Conservation (phyloP, 2,888 invertebrate species). For the Stenolophus ochropezus region DNA sequence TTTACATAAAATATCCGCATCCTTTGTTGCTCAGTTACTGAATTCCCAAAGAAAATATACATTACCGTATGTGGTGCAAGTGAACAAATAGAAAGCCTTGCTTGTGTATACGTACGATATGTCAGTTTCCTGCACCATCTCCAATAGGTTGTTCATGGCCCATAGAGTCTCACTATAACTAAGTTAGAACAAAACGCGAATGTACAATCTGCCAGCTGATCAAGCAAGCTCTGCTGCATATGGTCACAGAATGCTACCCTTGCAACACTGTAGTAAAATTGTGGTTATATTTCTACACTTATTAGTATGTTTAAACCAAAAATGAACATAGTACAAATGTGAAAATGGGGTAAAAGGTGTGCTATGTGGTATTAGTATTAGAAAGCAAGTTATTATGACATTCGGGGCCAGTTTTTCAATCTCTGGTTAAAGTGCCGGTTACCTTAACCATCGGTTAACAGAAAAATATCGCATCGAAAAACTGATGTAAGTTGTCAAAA, state of each 20-base stretch:
- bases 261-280: not conserved
- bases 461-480: too few relatives aligned
- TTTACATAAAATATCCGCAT: conserved; percentile 5
- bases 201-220: conserved; percentile 2
- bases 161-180: not conserved
- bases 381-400: too few relatives aligned
- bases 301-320: too few relatives aligned
- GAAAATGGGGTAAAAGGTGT: too few relatives aligned
- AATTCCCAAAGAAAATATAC: not conserved
- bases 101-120: conserved; percentile 12
- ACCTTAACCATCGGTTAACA: too few relatives aligned
- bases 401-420: too few relatives aligned
- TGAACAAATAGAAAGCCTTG: not conserved
- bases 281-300: too few relatives aligned
- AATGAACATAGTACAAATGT: too few relatives aligned
- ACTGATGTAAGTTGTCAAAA: too few relatives aligned
- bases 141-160: conserved; percentile 1
- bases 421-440: too few relatives aligned
- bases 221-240: not conserved
- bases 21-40: not conserved
- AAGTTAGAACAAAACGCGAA: conserved; percentile 14
- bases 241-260: not conserved
- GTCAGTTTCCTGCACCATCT: conserved; percentile 1
- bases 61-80: not conserved
- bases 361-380: too few relatives aligned